Conservation (phyloP, 2,888 invertebrate genomes). For the Acutogordius australiensis region DNA sequence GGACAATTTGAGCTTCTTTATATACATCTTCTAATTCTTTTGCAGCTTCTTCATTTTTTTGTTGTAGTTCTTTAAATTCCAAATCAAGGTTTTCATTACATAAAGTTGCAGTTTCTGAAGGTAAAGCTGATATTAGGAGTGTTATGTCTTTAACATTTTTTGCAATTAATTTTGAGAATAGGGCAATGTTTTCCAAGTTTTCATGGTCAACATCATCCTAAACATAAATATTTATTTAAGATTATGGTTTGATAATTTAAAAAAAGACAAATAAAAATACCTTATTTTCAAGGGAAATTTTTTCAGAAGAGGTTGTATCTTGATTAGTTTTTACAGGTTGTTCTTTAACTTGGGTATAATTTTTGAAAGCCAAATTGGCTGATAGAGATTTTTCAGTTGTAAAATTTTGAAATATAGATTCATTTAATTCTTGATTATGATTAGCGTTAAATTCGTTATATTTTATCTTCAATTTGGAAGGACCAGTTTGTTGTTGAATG, state of each 20-base stretch:
- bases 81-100: background rate
- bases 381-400: background rate
- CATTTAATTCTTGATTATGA: background rate
- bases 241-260: background rate
- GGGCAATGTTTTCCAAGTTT: background rate
- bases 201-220: background rate
- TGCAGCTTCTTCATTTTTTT: conserved; percentile 1
- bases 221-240: background rate
- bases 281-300: too few species aligned
- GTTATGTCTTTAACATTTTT: background rate
- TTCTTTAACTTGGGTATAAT: too few species aligned
- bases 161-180: conserved; percentile 7
- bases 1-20: background rate
- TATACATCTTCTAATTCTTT: background rate
- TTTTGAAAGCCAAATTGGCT: background rate
- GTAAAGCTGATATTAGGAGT: background rate
- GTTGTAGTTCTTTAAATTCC: background rate
- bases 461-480: background rate
- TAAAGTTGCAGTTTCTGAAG: background rate
- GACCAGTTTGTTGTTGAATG: background rate
- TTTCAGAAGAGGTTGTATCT: too few species aligned
- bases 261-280: too few species aligned
- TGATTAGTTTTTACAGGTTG: too few species aligned
- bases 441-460: background rate
- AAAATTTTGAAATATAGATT: background rate